These are phyloP conservation scores for Ischnus inquisitorius DNA, from an alignment of 2,888 invertebrate genomes.

Conservation along the genomic window DNA sequence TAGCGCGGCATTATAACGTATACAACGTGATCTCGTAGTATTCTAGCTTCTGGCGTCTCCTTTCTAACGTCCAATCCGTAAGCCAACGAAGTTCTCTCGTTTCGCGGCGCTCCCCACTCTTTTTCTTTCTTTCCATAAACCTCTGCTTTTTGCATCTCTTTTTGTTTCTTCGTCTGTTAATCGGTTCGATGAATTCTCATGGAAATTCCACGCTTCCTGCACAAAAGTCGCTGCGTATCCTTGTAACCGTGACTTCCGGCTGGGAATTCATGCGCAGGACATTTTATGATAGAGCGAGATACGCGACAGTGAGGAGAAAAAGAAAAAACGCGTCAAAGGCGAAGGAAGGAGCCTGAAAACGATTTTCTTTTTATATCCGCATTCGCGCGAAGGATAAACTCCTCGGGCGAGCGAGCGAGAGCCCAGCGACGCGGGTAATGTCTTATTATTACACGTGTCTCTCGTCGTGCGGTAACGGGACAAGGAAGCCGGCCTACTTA, in stretches of 20 bases:
- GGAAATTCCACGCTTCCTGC: conserved; percentile 19
- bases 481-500: conserved; percentile 81
- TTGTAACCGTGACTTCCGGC: neutral
- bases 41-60: conserved; percentile 19
- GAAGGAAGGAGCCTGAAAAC: conserved; percentile 13
- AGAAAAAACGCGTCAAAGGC: neutral
- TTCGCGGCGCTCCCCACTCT: conserved; percentile 21
- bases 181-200: conserved; percentile 21
- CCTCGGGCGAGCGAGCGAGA: conserved; percentile 28
- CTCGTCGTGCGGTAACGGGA: conserved; percentile 79
- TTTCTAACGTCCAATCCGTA: conserved; percentile 49
- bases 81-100: conserved; percentile 21
- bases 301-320: conserved; percentile 18
- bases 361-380: conserved; percentile 20
- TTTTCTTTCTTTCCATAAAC: neutral
- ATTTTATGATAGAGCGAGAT: neutral
- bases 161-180: neutral
- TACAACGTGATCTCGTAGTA: neutral
- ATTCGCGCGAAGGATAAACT: conserved; percentile 45
- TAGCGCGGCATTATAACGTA: conserved; percentile 46
- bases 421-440: conserved; percentile 73
- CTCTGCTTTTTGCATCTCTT: neutral
- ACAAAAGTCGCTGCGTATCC: neutral
- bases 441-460: conserved; percentile 81
- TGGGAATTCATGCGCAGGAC: neutral